Percentiles rank a stretch among this genome's conserved stretches.
Conservation (phyloP, 2,888 invertebrate species). For the Neocrepidodera transversa region DNA sequence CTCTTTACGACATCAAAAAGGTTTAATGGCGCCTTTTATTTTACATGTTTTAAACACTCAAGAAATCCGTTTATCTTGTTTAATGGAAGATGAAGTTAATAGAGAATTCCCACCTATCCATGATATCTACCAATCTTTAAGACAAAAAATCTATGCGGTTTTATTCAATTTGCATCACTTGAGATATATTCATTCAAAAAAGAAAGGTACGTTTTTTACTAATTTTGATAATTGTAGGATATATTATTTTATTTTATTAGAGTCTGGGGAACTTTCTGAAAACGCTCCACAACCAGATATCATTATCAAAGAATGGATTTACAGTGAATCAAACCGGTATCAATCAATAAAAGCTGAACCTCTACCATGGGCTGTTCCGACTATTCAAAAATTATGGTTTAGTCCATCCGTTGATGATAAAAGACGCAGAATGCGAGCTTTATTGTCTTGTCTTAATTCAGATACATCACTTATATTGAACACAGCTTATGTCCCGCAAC, state of each 20-base stretch:
- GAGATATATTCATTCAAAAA: conserved; percentile 77
- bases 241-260: conserved; percentile 40
- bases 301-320: conserved; percentile 85
- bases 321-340: conserved; percentile 78
- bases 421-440: conserved; percentile 81
- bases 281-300: conserved; percentile 65
- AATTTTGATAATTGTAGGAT: neutral
- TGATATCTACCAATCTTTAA: conserved; percentile 80
- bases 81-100: conserved; percentile 85
- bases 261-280: conserved; percentile 58
- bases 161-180: conserved; percentile 87
- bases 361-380: conserved; percentile 90
- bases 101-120: conserved; percentile 85
- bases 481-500: conserved; percentile 86
- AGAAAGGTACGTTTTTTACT: conserved; percentile 66
- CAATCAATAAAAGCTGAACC: conserved; percentile 80
- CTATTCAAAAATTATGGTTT: conserved; percentile 92
- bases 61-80: conserved; percentile 71
- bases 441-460: conserved; percentile 86
- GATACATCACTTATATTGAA: conserved; percentile 87
- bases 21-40: conserved; percentile 85
- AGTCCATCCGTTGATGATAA: conserved; percentile 88
- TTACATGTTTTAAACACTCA: conserved; percentile 73
- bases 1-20: conserved; percentile 86
- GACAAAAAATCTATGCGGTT: conserved; percentile 89